Conservation (phyloP, 2,113 vertebrate genomes). For the Gobius niger region DNA sequence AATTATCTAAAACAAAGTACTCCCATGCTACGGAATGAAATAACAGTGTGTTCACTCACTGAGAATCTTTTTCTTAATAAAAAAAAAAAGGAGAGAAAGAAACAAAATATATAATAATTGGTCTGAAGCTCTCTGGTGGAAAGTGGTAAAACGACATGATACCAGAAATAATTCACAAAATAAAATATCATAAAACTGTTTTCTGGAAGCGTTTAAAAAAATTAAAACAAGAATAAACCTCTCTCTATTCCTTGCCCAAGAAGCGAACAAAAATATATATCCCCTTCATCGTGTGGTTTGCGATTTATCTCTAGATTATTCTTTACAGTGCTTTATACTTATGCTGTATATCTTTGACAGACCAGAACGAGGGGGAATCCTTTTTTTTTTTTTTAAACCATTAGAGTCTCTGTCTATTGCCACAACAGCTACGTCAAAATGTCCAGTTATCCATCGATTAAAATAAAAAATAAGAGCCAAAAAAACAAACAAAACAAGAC, state of each 20-base stretch:
- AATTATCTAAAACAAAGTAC: constrained; percentile 37
- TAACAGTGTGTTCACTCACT: constrained; percentile 64
- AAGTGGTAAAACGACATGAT: constrained; percentile 51
- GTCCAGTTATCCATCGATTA: constrained; percentile 72
- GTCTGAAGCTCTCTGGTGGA: constrained; percentile 46
- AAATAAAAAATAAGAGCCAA: constrained; percentile 60
- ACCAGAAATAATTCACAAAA: constrained; percentile 49
- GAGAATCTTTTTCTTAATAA: constrained; percentile 24
- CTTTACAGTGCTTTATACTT: constrained; percentile 84
- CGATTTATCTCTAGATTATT: constrained; percentile 70
- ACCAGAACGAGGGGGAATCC: constrained; percentile 60
- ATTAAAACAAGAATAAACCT: constrained; percentile 60
- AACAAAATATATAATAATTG: constrained; percentile 19
- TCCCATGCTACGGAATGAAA: constrained; percentile 65
- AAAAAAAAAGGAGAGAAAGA: constrained; percentile 14
- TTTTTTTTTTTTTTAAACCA: constrained; percentile 46
- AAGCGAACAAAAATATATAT: constrained; percentile 78
- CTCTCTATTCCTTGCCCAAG: constrained; percentile 47
- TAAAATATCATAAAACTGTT: constrained; percentile 78
- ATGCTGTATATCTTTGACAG: constrained; percentile 72
- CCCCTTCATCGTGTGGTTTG: constrained; percentile 74
- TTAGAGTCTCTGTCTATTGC: constrained; percentile 71
- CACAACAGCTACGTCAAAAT: constrained; percentile 74
- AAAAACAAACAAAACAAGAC: constrained; percentile 56
- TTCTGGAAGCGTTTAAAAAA: constrained; percentile 67